phyloP scores from a whole-genome alignment of 1,140 invertebrate genomes.

The Ceratoteleas bidentatus region DNA sequence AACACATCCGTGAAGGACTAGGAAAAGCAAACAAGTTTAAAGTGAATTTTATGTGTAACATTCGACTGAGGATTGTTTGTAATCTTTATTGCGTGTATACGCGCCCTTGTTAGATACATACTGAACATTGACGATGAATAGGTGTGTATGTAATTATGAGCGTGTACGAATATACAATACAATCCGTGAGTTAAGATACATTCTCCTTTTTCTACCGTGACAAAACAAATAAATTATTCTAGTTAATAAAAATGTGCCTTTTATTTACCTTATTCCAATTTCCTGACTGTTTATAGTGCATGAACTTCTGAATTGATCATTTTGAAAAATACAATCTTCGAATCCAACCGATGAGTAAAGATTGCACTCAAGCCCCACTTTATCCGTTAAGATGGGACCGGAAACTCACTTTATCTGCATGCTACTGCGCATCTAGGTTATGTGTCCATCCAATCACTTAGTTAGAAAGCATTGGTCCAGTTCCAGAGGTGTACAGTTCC shows the following conservation, averaged over 20 bases:
- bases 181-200: slow-evolving; percentile 81
- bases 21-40: slow-evolving; percentile 76
- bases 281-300: no score
- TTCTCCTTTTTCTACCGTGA: slow-evolving; percentile 83
- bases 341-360: no score
- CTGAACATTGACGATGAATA: slow-evolving; percentile 48
- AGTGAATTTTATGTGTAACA: slow-evolving; percentile 79
- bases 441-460: no score
- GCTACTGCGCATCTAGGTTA: no score
- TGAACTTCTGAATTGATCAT: no score
- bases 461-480: no score
- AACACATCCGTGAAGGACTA: slow-evolving; percentile 69
- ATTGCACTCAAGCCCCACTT: no score
- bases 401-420: no score
- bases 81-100: slow-evolving; percentile 68
- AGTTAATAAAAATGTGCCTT: slow-evolving; percentile 80
- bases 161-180: slow-evolving; percentile 78
- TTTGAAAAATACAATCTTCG: no score
- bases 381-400: no score
- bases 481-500: no score
- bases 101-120: slow-evolving; percentile 48
- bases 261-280: no score
- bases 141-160: slow-evolving; percentile 64
- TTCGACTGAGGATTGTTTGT: slow-evolving; percentile 81
- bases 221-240: slow-evolving; percentile 83